phyloP scores from a whole-genome alignment of 2,888 invertebrate genomes.

The Athrips mouffetella region DNA sequence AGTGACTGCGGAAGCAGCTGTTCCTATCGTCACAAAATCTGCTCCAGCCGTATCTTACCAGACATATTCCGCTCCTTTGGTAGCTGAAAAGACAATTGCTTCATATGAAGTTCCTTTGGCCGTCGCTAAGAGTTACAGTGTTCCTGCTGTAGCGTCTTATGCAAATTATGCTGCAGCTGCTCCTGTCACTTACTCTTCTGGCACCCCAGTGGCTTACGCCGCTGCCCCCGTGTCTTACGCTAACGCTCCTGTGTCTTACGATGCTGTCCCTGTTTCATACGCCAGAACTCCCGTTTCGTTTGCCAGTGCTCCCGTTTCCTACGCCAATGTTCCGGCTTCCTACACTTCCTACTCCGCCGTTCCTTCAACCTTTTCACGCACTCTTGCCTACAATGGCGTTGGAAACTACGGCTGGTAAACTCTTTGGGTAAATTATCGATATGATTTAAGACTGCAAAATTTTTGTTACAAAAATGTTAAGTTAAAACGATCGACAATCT shows the following conservation, averaged over 20 bases:
- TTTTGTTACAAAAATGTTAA: neutral
- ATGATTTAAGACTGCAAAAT: neutral
- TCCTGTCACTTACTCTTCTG: conserved; percentile 45
- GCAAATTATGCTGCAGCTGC: conserved; percentile 47
- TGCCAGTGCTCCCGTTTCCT: conserved; percentile 50
- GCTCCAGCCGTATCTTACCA: conserved; percentile 27
- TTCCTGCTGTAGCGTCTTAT: conserved; percentile 23
- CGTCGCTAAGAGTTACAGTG: conserved; percentile 15
- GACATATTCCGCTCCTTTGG: conserved; percentile 16
- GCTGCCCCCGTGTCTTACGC: conserved; percentile 27
- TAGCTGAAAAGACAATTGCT: neutral
- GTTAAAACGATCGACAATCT: neutral
- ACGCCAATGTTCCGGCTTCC: conserved; percentile 49
- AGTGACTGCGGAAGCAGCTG: conserved; percentile 24
- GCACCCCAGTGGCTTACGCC: neutral
- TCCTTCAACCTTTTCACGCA: conserved; percentile 80
- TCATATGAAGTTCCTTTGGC: conserved; percentile 28
- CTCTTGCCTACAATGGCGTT: conserved; percentile 80
- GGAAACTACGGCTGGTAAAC: conserved; percentile 62
- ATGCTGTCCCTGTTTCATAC: conserved; percentile 50
- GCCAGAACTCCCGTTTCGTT: too few relatives aligned
- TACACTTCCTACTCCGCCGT: conserved; percentile 70
- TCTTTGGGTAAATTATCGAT: conserved; percentile 1
- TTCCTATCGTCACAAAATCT: conserved; percentile 23
- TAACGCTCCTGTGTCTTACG: conserved; percentile 58